Conservation (phyloP, 1,140 invertebrate species). For the Brachionus rotundiformis region DNA sequence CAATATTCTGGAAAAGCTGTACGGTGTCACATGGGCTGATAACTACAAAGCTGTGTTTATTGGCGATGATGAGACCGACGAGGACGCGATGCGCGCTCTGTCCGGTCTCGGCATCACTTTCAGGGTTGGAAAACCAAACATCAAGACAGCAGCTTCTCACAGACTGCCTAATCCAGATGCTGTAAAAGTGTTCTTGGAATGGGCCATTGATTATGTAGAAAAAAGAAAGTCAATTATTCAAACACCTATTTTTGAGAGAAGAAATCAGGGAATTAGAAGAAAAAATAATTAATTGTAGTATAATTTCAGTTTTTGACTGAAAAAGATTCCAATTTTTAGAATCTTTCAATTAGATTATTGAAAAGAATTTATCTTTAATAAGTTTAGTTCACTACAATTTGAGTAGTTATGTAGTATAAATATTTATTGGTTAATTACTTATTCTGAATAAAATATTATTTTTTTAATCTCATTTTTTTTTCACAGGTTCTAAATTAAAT, state of each 20-base stretch:
- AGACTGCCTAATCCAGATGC: constrained; percentile 32
- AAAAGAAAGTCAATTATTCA: not conserved
- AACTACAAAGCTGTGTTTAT: constrained; percentile 84
- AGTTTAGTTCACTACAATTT: no score
- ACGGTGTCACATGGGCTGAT: constrained; percentile 86
- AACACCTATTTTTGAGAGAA: not conserved
- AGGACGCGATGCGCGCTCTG: constrained; percentile 83
- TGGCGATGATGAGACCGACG: constrained; percentile 84
- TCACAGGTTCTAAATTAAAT: no score
- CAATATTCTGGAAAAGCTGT: constrained; percentile 82
- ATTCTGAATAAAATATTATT: no score
- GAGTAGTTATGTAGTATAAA: no score
- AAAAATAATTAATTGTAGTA: no score
- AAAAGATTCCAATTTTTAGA: no score
- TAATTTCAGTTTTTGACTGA: no score
- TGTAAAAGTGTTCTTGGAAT: constrained; percentile 29
- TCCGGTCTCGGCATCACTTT: constrained; percentile 80
- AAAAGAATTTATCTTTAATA: no score
- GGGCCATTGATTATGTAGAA: constrained; percentile 43
- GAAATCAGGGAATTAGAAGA: constrained; percentile 8
- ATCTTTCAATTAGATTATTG: no score
- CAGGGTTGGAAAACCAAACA: constrained; percentile 67
- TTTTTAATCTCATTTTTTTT: no score
- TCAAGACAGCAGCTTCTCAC: constrained; percentile 48
- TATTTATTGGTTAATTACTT: no score